Evolutionary conservation across 1,140 invertebrate genomes (phyloP).

Genomic region (Leucophenga varia): DNA sequence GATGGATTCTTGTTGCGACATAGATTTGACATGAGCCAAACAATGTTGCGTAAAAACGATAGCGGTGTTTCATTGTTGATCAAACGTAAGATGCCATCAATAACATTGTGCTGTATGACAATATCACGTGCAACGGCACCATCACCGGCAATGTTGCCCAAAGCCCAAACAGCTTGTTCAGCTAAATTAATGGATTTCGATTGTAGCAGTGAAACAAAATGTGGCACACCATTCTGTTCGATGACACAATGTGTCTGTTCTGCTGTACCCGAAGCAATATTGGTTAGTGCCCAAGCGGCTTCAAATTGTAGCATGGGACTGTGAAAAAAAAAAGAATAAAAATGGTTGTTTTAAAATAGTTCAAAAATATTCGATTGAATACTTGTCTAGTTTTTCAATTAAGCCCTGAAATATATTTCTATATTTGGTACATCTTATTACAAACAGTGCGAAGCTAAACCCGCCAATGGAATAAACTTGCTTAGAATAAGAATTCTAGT

Average conservation of each 20-base stretch:
- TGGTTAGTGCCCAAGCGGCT: slow-evolving; percentile 96
- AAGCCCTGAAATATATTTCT: background rate
- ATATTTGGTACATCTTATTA: too few relatives aligned
- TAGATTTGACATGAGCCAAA: slow-evolving; percentile 91
- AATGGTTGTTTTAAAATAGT: background rate
- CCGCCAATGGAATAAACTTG: too few relatives aligned
- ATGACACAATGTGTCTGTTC: slow-evolving; percentile 87
- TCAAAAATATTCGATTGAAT: background rate
- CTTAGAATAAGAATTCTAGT: too few relatives aligned
- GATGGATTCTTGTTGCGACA: slow-evolving; percentile 90
- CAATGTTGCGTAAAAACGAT: slow-evolving; percentile 64
- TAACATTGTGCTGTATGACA: slow-evolving; percentile 67
- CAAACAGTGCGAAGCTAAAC: too few relatives aligned
- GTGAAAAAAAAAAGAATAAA: slow-evolving; percentile 6
- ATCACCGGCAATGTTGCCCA: slow-evolving; percentile 96
- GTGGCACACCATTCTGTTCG: slow-evolving; percentile 81
- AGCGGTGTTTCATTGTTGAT: slow-evolving; percentile 63
- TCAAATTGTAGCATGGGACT: slow-evolving; percentile 94
- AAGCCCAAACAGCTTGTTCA: slow-evolving; percentile 96
- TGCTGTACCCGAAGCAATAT: slow-evolving; percentile 94
- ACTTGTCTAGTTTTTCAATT: background rate
- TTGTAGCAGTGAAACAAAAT: slow-evolving; percentile 75
- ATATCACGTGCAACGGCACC: slow-evolving; percentile 74
- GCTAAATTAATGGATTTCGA: slow-evolving; percentile 77
- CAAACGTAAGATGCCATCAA: slow-evolving; percentile 68